Evolutionary conservation across 2,888 invertebrate genomes (phyloP).

Genomic region (Caenorhabditis panamensis): DNA sequence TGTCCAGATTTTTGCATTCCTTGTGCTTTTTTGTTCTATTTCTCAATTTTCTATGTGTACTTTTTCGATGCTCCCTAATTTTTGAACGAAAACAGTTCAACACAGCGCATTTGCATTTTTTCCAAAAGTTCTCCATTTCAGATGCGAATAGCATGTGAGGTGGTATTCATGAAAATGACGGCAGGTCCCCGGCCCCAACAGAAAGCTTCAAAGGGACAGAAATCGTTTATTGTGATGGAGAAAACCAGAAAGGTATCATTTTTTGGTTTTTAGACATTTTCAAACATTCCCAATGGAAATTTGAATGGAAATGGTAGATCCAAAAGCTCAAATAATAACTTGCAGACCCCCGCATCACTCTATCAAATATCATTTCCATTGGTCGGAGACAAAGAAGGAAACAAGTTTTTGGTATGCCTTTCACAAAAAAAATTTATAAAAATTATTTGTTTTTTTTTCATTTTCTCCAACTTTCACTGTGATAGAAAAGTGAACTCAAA

Average conservation of each 20-base stretch:
- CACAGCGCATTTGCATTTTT: constrained; percentile 13
- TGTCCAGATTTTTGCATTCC: no score
- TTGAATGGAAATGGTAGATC: background rate
- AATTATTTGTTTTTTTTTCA: background rate
- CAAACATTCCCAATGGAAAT: background rate
- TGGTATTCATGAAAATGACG: constrained; percentile 12
- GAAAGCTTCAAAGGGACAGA: background rate
- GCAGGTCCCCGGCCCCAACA: background rate
- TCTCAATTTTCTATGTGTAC: no score
- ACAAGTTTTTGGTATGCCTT: constrained; percentile 14
- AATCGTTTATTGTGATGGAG: background rate
- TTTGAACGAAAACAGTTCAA: no score
- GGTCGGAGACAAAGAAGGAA: constrained; percentile 17
- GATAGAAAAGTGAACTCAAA: no score
- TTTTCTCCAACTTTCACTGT: background rate
- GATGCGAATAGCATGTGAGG: constrained; percentile 45
- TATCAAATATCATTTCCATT: constrained; percentile 31
- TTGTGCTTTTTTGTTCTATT: no score
- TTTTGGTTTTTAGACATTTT: background rate
- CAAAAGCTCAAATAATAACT: no score
- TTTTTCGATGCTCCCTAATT: no score
- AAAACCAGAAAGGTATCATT: constrained; percentile 17
- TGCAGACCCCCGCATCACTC: constrained; percentile 20
- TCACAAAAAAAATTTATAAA: background rate
- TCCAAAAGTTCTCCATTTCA: constrained; percentile 1